Conservation (phyloP, 2,888 invertebrate genomes). For the Temnothorax rugatulus region DNA sequence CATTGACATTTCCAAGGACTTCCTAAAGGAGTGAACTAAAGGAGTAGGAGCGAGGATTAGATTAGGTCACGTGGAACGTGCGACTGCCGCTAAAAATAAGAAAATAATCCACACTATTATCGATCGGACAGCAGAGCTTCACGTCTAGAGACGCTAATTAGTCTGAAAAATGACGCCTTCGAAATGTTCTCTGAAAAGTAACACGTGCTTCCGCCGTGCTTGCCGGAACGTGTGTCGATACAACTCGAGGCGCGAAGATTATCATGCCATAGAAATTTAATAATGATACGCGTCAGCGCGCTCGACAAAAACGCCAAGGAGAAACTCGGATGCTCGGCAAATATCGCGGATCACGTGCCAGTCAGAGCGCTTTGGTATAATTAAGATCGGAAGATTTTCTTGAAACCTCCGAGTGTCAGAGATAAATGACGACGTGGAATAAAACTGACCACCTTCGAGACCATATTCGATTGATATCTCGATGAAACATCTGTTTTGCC, state of each 20-base stretch:
- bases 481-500: background rate
- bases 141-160: background rate
- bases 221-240: background rate
- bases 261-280: conserved; percentile 2
- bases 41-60: conserved; percentile 42
- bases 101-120: conserved; percentile 25
- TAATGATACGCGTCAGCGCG: conserved; percentile 5
- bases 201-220: background rate
- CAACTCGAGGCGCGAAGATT: background rate
- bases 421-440: conserved; percentile 24
- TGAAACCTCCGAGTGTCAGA: background rate
- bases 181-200: background rate
- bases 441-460: conserved; percentile 13
- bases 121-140: background rate
- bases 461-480: background rate
- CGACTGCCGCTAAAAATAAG: conserved; percentile 46
- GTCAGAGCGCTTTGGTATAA: conserved; percentile 11
- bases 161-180: background rate
- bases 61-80: conserved; percentile 52
- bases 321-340: background rate
- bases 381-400: conserved; percentile 24
- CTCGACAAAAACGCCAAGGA: background rate
- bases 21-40: conserved; percentile 52
- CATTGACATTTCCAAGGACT: conserved; percentile 67
- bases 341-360: background rate